Evolutionary conservation across 1,140 invertebrate species (phyloP).

Genomic region (Pentalonia nigronervosa): DNA sequence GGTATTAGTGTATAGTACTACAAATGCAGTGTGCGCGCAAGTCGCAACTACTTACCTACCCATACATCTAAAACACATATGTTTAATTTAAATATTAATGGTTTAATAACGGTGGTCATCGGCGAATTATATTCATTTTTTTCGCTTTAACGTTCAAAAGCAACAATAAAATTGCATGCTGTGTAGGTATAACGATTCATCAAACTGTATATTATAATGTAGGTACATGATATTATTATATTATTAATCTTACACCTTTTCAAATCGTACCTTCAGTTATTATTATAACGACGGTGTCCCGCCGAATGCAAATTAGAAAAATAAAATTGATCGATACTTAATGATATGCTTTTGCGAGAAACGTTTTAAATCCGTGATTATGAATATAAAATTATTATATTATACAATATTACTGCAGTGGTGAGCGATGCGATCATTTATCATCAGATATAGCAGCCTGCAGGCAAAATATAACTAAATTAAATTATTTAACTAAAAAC

Average conservation of each 20-base stretch:
- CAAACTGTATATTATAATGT: background rate
- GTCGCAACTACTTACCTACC: background rate
- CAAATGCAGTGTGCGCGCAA: background rate
- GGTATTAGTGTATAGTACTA: background rate
- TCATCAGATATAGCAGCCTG: background rate
- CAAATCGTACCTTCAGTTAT: background rate
- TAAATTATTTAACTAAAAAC: background rate
- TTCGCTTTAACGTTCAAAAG: background rate
- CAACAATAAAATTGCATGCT: background rate
- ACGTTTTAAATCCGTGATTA: background rate
- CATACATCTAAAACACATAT: background rate
- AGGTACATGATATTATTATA: background rate
- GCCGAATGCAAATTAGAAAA: background rate
- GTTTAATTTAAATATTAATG: background rate
- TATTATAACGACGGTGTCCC: background rate
- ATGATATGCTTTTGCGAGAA: background rate
- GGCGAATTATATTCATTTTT: background rate
- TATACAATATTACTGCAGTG: background rate
- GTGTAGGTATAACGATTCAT: background rate
- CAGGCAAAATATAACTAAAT: background rate
- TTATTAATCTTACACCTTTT: conserved; percentile 10
- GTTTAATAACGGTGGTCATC: background rate
- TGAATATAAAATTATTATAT: background rate
- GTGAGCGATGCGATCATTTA: background rate
- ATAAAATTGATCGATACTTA: background rate